Base-by-base conservation (phyloP, 2,888 invertebrate species). In the Deilephila porcellus region DNA sequence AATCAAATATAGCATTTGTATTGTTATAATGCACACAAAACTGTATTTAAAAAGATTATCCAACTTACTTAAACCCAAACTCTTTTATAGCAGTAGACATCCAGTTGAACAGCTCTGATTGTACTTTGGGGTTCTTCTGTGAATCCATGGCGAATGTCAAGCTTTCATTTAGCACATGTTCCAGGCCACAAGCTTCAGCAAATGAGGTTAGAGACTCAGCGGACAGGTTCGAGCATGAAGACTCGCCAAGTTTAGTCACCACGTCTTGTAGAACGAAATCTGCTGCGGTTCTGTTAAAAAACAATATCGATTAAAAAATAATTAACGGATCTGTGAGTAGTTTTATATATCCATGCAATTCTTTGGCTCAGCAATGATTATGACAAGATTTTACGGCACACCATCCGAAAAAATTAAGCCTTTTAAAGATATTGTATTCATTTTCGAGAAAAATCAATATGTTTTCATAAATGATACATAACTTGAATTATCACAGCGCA, bases 111-210 rank as follows among this genome's bases (percentile, higher is more conserved):
- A 97, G 95, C 89, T 98, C 98, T 0, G 97, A 96, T 85, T 98
- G 98, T 60, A 98, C 98, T 91, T 98, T 98, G 0, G 98, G 98
- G 85, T 97, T 98, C 91, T 98, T 98, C 89, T 98, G 98, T 14
- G 93, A 93, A 81, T 96, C 96, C 90, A 98, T 97, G 0, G 98
- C 97, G 86, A 96, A 97, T 3, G 96, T 95, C 34, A 98, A 90
- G 0, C 97, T 96, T 85, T 97, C 96, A 53, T 95, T 95, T 1
- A 97, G 95, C 0, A 98, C 96, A 77, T 96, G 96, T 73, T 98
- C 97, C 14, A 98, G 91, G 45, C 96, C 96, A 5, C 97, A 97
- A 0, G 97, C 96, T 83, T 98, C 98, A 0, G 98, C 97, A 34
- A 98, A 96, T 0, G 96, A 96, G 4, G 98, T 94, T 0, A 97